Evolutionary conservation across 2,797 vertebrate species (phyloP).

Genomic region (Aldrovandia affinis): DNA sequence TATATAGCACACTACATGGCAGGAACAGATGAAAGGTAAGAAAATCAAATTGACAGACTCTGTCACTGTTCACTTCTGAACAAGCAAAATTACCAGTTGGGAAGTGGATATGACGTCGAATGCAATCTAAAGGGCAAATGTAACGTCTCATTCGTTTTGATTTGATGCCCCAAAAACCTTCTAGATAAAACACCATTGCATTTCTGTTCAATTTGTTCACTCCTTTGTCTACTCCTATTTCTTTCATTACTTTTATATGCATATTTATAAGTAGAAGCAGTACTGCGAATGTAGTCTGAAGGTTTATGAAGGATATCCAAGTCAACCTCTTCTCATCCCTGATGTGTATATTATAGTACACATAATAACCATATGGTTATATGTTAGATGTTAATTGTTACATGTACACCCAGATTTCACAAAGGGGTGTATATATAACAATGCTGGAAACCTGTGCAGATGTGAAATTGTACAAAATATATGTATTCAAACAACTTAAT

Average conservation of each 20-base stretch:
- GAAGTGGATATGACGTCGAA: background rate
- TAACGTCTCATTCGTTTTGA: background rate
- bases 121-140: background rate
- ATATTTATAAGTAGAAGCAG: background rate
- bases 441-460: too few species aligned
- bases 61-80: background rate
- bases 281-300: background rate
- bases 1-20: background rate
- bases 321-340: too few species aligned
- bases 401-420: too few species aligned
- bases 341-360: too few species aligned
- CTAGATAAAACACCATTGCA: background rate
- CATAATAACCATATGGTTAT: too few species aligned
- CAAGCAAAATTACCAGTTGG: background rate
- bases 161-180: background rate
- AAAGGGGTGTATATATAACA: too few species aligned
- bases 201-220: too few species aligned
- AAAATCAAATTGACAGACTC: background rate
- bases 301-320: background rate
- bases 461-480: too few species aligned
- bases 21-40: background rate
- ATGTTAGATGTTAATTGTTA: too few species aligned
- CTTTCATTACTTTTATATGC: background rate
- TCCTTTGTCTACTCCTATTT: background rate
- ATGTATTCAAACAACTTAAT: too few species aligned